Evolutionary conservation across 2,888 invertebrate genomes (phyloP).

Genomic region (Caradrina clavipalpis): DNA sequence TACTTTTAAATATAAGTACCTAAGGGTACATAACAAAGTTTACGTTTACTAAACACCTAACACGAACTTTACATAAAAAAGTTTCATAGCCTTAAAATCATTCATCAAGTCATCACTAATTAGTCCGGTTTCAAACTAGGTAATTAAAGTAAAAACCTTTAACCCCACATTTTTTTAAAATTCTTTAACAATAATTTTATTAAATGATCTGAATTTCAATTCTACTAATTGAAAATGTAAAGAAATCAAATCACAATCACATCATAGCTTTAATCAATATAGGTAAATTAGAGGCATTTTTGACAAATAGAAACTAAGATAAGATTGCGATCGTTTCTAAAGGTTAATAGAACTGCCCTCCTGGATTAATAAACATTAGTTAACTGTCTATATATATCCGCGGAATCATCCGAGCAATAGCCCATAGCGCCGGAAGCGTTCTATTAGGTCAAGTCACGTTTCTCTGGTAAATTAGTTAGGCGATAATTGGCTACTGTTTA

Average conservation of each 20-base stretch:
- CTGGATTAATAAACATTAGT: constrained; percentile 34
- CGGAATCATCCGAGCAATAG: constrained; percentile 27
- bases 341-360: no score
- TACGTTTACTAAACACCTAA: no score
- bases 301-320: no score
- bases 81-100: not conserved
- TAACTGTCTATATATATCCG: constrained; percentile 53
- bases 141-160: not conserved
- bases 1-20: not conserved
- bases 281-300: no score
- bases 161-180: not conserved
- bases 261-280: no score
- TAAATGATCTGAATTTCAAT: constrained; percentile 9
- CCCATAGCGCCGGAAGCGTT: constrained; percentile 26
- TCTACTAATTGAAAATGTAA: no score
- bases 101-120: not conserved
- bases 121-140: not conserved
- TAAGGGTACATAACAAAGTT: no score
- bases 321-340: no score
- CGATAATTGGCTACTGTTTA: constrained; percentile 49
- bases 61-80: no score
- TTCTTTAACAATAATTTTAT: constrained; percentile 11
- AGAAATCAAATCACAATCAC: no score
- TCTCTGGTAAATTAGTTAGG: constrained; percentile 55
- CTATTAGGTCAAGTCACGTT: constrained; percentile 62